Percentiles rank a stretch among this genome's conserved stretches.
phyloP scores from a whole-genome alignment of 2,113 vertebrate species.

The Mellivora capensis region DNA sequence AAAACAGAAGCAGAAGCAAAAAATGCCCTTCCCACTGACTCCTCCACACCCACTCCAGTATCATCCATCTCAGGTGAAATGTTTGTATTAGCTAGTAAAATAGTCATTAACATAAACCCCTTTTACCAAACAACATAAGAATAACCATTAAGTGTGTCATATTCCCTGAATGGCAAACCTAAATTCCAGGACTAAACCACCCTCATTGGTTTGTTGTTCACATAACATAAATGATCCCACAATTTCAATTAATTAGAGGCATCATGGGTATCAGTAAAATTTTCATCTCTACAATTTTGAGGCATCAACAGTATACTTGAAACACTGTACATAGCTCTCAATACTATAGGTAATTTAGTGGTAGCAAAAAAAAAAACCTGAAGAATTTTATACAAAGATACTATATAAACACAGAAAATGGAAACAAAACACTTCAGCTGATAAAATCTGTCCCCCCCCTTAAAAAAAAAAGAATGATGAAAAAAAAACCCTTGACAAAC shows the following conservation, averaged over 20 bases:
- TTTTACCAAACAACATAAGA: neutral
- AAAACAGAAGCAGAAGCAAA: conserved; percentile 26
- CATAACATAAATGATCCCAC: neutral
- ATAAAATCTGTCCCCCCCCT: neutral
- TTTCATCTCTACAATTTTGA: conserved; percentile 17
- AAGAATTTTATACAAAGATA: neutral
- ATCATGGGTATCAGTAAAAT: neutral
- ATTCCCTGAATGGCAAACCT: neutral
- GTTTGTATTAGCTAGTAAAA: conserved; percentile 5
- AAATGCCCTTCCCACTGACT: neutral
- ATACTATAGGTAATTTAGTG: neutral
- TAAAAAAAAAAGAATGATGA: neutral
- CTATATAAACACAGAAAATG: neutral
- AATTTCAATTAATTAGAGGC: conserved; percentile 15
- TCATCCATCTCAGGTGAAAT: neutral
- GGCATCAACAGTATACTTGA: neutral
- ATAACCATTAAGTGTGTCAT: neutral
- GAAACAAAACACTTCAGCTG: neutral
- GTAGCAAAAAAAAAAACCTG: neutral
- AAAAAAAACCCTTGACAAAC: neutral
- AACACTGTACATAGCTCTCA: conserved; percentile 18
- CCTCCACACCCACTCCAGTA: neutral
- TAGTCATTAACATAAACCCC: neutral
- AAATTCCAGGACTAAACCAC: neutral
- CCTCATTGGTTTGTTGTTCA: neutral